Conservation (phyloP, 2,888 invertebrate genomes). For the Dendrolimus houi region DNA sequence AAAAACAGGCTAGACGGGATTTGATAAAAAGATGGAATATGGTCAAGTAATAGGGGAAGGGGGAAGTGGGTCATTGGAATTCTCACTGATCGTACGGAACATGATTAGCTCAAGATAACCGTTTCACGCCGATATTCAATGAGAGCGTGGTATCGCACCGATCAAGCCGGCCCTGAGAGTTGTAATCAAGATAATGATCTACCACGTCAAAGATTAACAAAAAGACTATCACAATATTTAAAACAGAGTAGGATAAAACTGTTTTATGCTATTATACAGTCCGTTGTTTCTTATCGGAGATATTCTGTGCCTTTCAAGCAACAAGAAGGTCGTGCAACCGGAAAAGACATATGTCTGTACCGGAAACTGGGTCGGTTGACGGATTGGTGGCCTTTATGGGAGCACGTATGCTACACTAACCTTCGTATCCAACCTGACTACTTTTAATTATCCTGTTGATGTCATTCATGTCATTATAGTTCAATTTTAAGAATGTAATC, state of each 20-base stretch:
- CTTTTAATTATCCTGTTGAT: conserved; percentile 18
- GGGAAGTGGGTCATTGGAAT: too few relatives aligned
- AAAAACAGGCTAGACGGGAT: too few relatives aligned
- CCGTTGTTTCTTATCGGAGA: not conserved
- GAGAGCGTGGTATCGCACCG: not conserved
- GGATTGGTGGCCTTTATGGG: conserved; percentile 11
- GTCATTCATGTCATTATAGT: conserved; percentile 2
- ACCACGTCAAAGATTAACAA: not conserved
- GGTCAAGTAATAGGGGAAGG: too few relatives aligned
- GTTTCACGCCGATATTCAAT: too few relatives aligned
- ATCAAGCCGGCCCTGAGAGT: not conserved
- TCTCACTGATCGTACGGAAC: too few relatives aligned
- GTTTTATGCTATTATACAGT: too few relatives aligned
- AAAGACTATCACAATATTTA: not conserved
- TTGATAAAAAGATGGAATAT: too few relatives aligned
- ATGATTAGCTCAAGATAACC: too few relatives aligned
- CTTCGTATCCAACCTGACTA: conserved; percentile 5
- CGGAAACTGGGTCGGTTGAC: conserved; percentile 3
- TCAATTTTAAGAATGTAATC: too few relatives aligned
- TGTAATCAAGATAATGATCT: not conserved
- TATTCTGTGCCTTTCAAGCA: not conserved
- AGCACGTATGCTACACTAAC: conserved; percentile 2
- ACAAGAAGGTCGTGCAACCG: conserved; percentile 4
- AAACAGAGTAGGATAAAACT: too few relatives aligned
- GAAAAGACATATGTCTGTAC: conserved; percentile 2